A percentile compares a stretch with the other conserved stretches of the same genome.
phyloP scores from a whole-genome alignment of 2,888 invertebrate genomes.

The Troides aeacus region DNA sequence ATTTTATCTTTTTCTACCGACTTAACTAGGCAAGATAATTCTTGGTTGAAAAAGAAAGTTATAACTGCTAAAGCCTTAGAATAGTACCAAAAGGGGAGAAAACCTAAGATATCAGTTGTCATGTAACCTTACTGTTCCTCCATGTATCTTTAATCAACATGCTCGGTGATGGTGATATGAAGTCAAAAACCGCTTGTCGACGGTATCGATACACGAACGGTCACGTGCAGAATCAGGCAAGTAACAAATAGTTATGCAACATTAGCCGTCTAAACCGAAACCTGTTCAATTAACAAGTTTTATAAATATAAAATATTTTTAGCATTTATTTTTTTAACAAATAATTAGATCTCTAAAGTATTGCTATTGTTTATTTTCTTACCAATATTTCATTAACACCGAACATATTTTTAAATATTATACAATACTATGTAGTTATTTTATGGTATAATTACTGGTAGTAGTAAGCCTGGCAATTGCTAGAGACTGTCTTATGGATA shows the following conservation, averaged over 20 bases:
- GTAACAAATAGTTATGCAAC: slow-evolving; percentile 40
- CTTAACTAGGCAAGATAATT: background rate
- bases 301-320: no score
- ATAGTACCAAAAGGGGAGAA: slow-evolving; percentile 8
- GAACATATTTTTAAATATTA: no score
- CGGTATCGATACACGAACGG: slow-evolving; percentile 40
- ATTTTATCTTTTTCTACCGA: no score
- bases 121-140: slow-evolving; percentile 33
- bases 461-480: no score
- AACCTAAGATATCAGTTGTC: slow-evolving; percentile 16
- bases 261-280: slow-evolving; percentile 35
- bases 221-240: slow-evolving; percentile 42
- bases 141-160: slow-evolving; percentile 36
- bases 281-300: slow-evolving; percentile 22
- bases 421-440: no score
- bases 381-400: no score
- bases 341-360: no score
- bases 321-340: no score
- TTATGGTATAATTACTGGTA: no score
- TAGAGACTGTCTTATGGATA: background rate
- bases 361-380: no score
- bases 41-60: background rate
- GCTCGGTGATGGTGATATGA: slow-evolving; percentile 36
- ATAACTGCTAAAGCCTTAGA: background rate
- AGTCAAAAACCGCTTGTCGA: slow-evolving; percentile 37